Evolutionary conservation across 2,113 vertebrate species (phyloP).

Genomic region (Nerophis lumbriciformis): DNA sequence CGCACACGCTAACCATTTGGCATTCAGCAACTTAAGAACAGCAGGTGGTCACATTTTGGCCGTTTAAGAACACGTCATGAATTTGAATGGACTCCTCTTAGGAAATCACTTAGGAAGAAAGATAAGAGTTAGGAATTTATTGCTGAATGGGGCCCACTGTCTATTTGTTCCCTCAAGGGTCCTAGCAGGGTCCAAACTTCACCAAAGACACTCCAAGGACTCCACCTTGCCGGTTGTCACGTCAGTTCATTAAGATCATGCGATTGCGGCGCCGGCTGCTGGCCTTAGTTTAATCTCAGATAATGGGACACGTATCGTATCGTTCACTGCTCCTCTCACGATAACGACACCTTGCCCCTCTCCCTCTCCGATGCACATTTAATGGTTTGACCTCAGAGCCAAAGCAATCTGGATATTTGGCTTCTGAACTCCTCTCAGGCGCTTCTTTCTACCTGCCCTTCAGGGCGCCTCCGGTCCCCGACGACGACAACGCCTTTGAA

Average conservation of each 20-base stretch:
- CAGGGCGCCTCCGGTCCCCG: constrained; percentile 13
- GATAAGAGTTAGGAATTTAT: too few species aligned
- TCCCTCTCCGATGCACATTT: constrained; percentile 1
- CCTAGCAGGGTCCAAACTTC: too few species aligned
- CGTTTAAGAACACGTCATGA: too few species aligned
- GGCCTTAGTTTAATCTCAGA: constrained; percentile 21
- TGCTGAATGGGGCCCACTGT: too few species aligned
- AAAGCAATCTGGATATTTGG: constrained; percentile 31
- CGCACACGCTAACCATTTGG: too few species aligned
- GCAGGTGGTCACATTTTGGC: too few species aligned
- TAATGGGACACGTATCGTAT: constrained; percentile 1
- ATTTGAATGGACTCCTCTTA: too few species aligned
- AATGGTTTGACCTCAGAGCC: constrained; percentile 40
- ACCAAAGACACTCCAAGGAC: constrained; percentile 29
- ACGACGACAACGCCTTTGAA: background rate
- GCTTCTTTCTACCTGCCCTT: constrained; percentile 25
- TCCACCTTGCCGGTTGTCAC: constrained; percentile 33
- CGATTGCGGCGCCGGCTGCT: constrained; percentile 4
- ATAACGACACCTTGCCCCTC: constrained; percentile 10
- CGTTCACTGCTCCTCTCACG: constrained; percentile 1
- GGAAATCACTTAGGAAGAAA: too few species aligned
- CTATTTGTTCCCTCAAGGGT: too few species aligned
- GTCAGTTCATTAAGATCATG: constrained; percentile 40
- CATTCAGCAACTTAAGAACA: too few species aligned
- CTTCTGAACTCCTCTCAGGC: constrained; percentile 12